phyloP scores from a whole-genome alignment of 2,888 invertebrate species.

The Cloeon dipterum region DNA sequence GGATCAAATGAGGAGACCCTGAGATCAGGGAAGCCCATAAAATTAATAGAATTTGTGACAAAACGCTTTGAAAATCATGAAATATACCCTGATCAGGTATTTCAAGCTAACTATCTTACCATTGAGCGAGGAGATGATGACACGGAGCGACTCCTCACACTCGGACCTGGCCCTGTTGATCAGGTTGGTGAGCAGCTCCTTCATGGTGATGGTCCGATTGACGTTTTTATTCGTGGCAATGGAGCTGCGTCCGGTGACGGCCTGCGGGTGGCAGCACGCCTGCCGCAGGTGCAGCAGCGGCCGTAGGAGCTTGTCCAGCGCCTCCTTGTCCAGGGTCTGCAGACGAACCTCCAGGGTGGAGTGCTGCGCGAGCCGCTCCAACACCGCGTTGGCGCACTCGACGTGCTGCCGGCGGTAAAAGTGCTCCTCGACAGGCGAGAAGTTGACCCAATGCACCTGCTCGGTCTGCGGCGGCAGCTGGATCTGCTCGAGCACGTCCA shows the following conservation, averaged over 20 bases:
- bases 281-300: slow-evolving; percentile 42
- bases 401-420: slow-evolving; percentile 41
- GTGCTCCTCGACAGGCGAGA: slow-evolving; percentile 48
- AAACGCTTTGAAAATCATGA: too few species aligned
- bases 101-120: slow-evolving; percentile 17
- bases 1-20: too few species aligned
- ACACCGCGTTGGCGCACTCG: slow-evolving; percentile 23
- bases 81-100: too few species aligned
- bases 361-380: slow-evolving; percentile 20
- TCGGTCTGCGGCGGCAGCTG: slow-evolving; percentile 38
- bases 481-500: slow-evolving; percentile 36
- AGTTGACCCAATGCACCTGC: slow-evolving; percentile 30
- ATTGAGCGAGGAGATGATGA: slow-evolving; percentile 37
- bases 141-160: slow-evolving; percentile 36
- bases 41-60: too few species aligned
- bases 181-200: slow-evolving; percentile 38
- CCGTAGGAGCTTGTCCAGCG: slow-evolving; percentile 20
- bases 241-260: slow-evolving; percentile 27
- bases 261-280: slow-evolving; percentile 46
- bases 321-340: neutral
- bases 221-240: slow-evolving; percentile 23
- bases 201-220: slow-evolving; percentile 29
- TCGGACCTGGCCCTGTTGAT: slow-evolving; percentile 31
- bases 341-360: slow-evolving; percentile 16
- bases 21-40: too few species aligned